Conservation (phyloP, 2,797 vertebrate genomes). For the Phrynocephalus forsythii region DNA sequence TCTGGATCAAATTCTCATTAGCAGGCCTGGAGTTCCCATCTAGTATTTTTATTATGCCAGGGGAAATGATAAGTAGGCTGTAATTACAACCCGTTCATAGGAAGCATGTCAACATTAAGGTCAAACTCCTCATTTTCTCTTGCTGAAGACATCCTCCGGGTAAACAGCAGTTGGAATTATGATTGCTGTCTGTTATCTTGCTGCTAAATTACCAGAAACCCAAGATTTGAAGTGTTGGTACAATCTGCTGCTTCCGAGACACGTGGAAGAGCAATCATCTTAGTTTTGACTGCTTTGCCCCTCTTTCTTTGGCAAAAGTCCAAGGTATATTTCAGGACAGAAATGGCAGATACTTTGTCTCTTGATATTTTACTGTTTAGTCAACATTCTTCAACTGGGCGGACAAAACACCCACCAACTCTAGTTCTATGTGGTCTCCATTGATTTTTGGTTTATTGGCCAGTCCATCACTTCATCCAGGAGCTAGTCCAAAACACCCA, state of each 20-base stretch:
- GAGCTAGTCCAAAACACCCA: background rate
- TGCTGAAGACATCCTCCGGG: background rate
- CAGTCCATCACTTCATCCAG: background rate
- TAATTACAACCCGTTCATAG: constrained; percentile 47
- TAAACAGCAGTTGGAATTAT: constrained; percentile 40
- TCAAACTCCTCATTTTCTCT: constrained; percentile 48
- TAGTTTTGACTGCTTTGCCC: background rate
- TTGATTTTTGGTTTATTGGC: background rate
- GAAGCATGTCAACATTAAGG: constrained; percentile 38
- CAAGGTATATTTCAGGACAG: background rate
- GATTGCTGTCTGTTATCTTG: constrained; percentile 18
- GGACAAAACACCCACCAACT: background rate
- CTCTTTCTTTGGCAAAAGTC: background rate
- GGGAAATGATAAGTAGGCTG: constrained; percentile 45
- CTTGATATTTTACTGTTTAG: background rate
- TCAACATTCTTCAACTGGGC: background rate
- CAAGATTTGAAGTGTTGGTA: background rate
- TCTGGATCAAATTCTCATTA: constrained; percentile 41
- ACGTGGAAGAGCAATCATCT: background rate
- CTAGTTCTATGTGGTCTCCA: background rate
- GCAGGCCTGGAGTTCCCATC: background rate
- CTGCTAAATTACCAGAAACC: constrained; percentile 22
- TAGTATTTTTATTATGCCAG: constrained; percentile 23
- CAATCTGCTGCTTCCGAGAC: constrained; percentile 7
- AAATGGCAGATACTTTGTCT: background rate